Evolutionary conservation across 2,888 invertebrate species (phyloP).

Genomic region (Anoplius nigerrimus): DNA sequence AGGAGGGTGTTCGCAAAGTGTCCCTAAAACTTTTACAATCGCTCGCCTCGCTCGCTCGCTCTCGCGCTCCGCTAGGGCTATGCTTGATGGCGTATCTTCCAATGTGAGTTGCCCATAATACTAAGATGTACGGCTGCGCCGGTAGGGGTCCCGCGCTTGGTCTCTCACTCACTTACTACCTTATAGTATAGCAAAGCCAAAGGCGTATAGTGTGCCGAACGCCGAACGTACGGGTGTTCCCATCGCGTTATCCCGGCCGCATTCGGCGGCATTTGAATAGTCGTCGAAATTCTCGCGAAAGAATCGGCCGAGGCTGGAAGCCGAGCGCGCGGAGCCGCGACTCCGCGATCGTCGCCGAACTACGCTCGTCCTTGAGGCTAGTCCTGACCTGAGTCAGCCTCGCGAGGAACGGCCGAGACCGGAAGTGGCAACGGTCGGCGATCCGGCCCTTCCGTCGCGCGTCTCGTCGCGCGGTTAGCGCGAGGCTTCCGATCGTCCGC

Average conservation of each 20-base stretch:
- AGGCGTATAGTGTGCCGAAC: conserved; percentile 64
- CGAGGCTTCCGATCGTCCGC: too few relatives aligned
- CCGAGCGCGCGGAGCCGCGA: not conserved
- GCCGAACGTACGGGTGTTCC: conserved; percentile 55
- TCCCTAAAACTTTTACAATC: conserved; percentile 82
- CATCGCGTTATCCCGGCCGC: conserved; percentile 57
- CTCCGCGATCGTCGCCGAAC: not conserved
- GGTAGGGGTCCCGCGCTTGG: conserved; percentile 73
- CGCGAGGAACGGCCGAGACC: not conserved
- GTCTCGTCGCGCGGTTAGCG: too few relatives aligned
- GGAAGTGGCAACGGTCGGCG: not conserved
- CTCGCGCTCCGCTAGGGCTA: conserved; percentile 76
- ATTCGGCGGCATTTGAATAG: not conserved
- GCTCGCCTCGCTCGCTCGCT: conserved; percentile 76
- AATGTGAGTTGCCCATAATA: conserved; percentile 81
- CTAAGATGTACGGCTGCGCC: conserved; percentile 81
- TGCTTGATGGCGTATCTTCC: conserved; percentile 82
- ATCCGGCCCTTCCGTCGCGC: not conserved
- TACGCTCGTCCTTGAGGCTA: conserved; percentile 2
- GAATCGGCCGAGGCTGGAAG: not conserved
- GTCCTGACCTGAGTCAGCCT: not conserved
- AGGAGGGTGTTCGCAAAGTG: conserved; percentile 77
- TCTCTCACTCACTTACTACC: conserved; percentile 70
- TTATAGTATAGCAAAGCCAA: conserved; percentile 72
- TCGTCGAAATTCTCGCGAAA: conserved; percentile 4